Evolutionary conservation across 2,113 vertebrate species (phyloP).

Genomic region (Halcyon senegalensis): DNA sequence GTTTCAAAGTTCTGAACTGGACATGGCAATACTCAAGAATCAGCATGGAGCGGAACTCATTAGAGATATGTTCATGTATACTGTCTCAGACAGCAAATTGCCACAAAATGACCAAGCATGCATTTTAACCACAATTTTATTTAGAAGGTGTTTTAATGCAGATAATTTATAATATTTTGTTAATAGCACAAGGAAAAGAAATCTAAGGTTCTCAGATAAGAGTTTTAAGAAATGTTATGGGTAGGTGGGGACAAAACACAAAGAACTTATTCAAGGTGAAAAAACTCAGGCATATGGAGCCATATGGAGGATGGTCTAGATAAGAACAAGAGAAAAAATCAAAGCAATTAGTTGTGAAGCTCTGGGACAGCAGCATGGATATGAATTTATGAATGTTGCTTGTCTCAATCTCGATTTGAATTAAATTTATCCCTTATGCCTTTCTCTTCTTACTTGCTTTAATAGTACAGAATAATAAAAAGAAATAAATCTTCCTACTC

Average conservation of each 20-base stretch:
- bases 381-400: slow-evolving; percentile 46
- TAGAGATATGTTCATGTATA: background rate
- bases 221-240: background rate
- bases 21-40: background rate
- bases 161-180: background rate
- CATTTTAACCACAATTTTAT: background rate
- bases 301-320: slow-evolving; percentile 18
- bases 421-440: slow-evolving; percentile 45
- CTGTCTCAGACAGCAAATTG: background rate
- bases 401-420: slow-evolving; percentile 29
- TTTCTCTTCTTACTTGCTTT: slow-evolving; percentile 34
- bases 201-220: background rate
- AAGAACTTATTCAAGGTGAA: slow-evolving; percentile 24
- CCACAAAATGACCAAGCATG: background rate
- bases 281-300: background rate
- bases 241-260: background rate
- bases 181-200: background rate
- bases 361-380: slow-evolving; percentile 9
- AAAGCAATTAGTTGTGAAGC: slow-evolving; percentile 36
- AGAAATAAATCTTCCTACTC: slow-evolving; percentile 43
- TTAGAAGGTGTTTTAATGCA: background rate
- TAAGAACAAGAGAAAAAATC: slow-evolving; percentile 21
- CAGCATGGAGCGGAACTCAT: background rate
- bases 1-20: background rate
- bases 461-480: slow-evolving; percentile 47